phyloP scores from a whole-genome alignment of 2,113 vertebrate genomes.

The Myodes glareolus region DNA sequence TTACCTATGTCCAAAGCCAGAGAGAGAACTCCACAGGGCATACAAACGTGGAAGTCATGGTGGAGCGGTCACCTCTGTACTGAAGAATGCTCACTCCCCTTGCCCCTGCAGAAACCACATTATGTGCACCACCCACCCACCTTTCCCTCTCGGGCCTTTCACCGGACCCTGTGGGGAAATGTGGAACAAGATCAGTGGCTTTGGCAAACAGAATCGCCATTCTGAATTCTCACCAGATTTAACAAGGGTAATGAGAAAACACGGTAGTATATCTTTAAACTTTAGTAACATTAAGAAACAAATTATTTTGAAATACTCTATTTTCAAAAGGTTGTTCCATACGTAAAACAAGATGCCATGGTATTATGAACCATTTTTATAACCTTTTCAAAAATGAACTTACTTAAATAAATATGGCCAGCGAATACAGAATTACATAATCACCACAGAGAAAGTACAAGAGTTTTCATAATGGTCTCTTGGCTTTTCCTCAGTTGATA shows the following conservation, averaged over 20 bases:
- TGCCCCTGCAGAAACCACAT: background rate
- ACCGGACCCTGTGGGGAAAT: background rate
- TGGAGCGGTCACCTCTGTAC: background rate
- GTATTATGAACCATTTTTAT: background rate
- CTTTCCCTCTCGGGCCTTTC: background rate
- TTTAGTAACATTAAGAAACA: slow-evolving; percentile 34
- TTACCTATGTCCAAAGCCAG: background rate
- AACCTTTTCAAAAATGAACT: slow-evolving; percentile 15
- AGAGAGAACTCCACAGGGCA: background rate
- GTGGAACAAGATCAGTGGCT: background rate
- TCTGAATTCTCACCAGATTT: slow-evolving; percentile 32
- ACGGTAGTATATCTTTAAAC: background rate
- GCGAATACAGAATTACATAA: slow-evolving; percentile 81
- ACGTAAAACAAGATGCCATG: slow-evolving; percentile 27
- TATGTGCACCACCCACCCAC: rapidly evolving
- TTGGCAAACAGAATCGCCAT: background rate
- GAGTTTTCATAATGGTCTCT: slow-evolving; percentile 75
- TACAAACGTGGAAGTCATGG: rapidly evolving
- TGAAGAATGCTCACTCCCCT: background rate
- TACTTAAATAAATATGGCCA: slow-evolving; percentile 67
- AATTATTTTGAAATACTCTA: background rate
- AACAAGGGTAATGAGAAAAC: slow-evolving; percentile 12
- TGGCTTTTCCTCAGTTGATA: slow-evolving; percentile 80
- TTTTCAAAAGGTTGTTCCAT: slow-evolving; percentile 52
- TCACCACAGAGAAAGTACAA: slow-evolving; percentile 70